These are phyloP conservation scores for Frankliniella intonsa DNA, from an alignment of 2,888 invertebrate genomes.

Conservation along the genomic window DNA sequence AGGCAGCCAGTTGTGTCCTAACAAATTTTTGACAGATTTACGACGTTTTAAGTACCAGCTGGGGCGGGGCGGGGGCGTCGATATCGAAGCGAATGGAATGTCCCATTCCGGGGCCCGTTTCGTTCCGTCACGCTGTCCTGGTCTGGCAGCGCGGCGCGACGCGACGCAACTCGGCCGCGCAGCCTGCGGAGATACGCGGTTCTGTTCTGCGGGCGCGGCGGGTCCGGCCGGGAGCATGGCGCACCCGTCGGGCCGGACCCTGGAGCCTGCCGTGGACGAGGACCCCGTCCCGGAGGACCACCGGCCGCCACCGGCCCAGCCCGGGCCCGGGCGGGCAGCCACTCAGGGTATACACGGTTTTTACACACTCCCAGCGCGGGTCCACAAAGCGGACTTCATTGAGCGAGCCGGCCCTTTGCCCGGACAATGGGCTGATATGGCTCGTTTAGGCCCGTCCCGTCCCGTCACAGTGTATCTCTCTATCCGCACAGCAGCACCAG, in stretches of 20 bases:
- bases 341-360: neutral
- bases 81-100: neutral
- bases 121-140: neutral
- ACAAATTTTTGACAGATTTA: conserved; percentile 27
- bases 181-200: no score
- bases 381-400: no score
- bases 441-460: no score
- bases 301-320: neutral
- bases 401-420: no score
- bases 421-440: no score
- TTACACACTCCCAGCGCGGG: no score
- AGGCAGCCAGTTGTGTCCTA: neutral
- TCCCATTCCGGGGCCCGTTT: neutral
- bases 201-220: no score
- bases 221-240: no score
- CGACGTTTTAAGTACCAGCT: conserved; percentile 13
- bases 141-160: neutral
- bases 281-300: neutral
- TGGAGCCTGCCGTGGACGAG: neutral
- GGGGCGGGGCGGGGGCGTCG: neutral
- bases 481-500: neutral
- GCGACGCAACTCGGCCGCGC: neutral
- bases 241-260: neutral
- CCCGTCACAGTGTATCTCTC: neutral
- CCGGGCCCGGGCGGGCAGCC: neutral